Evolutionary conservation across 2,797 vertebrate genomes (phyloP).

Genomic region (Myotis planiceps): DNA sequence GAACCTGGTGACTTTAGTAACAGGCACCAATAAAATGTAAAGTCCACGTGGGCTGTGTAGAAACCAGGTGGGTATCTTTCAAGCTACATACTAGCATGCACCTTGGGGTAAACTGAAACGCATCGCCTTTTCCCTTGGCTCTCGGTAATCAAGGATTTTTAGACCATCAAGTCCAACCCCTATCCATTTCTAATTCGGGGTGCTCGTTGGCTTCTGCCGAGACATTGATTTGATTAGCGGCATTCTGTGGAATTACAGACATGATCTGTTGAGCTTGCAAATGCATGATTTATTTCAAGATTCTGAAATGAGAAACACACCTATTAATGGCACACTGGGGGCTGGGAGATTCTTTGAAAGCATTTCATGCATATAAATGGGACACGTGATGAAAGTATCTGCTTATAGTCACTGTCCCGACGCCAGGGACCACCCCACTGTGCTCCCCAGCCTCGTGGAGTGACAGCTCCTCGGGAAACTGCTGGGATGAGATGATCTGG

Average conservation of each 20-base stretch:
- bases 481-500: conserved; percentile 24
- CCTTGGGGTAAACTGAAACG: background rate
- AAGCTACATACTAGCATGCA: background rate
- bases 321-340: conserved; percentile 40
- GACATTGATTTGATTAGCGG: conserved; percentile 81
- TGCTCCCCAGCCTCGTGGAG: background rate
- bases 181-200: conserved; percentile 68
- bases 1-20: background rate
- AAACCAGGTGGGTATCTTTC: background rate
- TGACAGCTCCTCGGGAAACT: background rate
- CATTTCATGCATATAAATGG: conserved; percentile 73
- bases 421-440: background rate
- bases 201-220: conserved; percentile 66
- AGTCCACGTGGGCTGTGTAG: background rate
- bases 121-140: background rate
- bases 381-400: conserved; percentile 61
- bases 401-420: conserved; percentile 55
- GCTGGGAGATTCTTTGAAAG: conserved; percentile 77
- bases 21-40: background rate
- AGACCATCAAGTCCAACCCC: conserved; percentile 64
- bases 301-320: conserved; percentile 71
- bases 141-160: conserved; percentile 45
- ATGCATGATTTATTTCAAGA: conserved; percentile 78
- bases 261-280: conserved; percentile 62
- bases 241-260: conserved; percentile 60